Base-by-base conservation (phyloP, 2,113 vertebrate species). In the Bubo scandiacus region DNA sequence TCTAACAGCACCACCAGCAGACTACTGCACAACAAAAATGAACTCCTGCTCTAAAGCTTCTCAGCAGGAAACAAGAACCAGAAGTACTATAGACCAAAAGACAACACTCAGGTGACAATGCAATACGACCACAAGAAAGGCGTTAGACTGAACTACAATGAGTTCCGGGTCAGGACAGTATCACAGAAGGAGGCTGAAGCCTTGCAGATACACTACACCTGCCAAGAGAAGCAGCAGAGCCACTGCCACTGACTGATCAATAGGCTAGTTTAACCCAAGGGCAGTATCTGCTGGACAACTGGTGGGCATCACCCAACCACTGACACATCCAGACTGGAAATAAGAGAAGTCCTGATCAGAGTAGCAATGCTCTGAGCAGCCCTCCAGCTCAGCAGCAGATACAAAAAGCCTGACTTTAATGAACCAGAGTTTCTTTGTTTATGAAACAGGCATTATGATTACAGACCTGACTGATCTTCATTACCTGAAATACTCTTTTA, bases 131-230 rank as follows among this genome's bases (percentile, higher is more conserved):
- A 80, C 0, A 1, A 66, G n/a, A 25, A 75, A 25, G n/a, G 19
- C 11, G 40, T 32, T 16, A 62, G 12, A 15, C 0, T 12, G 34
- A 43, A 14, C 67, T 47, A 4, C 0, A 1, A 5, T 6, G 23
- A 43, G 40, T 11, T 47, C 36, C 22, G 23, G 17, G 14, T 73
- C 5, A 1, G 2, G 47, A 42, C 17, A 59, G 25, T 9, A 42
- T 4, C 6, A 1, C 3, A 3, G 43, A 73, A 26, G 63, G 30
- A 89, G 32, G 67, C 52, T 5, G 43, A 86, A 72, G 47, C n/a
- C 38, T 2, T 15, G 3, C 23, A 34, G 49, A 38, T n/a, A 67
- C 34, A 83, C 57, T 1, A 57, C 30, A 29, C 34, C 27, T 16
- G 10, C 42, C 74, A 66, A 21, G 49, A 80, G 32, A 29, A 68